Conservation (phyloP, 1,140 invertebrate genomes). For the Drosophila bocki region DNA sequence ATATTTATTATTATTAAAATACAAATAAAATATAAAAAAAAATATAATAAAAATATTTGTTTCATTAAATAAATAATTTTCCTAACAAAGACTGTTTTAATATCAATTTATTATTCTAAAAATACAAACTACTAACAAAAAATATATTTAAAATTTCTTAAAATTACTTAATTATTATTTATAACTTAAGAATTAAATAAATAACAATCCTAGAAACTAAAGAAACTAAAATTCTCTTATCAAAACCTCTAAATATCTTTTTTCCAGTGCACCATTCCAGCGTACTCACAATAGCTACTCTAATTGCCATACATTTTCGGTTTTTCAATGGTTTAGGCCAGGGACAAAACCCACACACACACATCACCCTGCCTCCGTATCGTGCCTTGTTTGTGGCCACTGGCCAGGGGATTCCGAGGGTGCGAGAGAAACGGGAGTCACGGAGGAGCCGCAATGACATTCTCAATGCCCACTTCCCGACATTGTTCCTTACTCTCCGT, state of each 20-base stretch:
- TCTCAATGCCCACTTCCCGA: constrained; percentile 31
- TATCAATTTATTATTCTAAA: background rate
- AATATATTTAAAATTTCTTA: background rate
- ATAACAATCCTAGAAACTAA: background rate
- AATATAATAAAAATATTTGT: background rate
- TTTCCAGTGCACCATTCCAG: constrained; percentile 21
- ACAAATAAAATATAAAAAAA: background rate
- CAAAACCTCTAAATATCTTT: background rate
- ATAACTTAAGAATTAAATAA: too few relatives aligned
- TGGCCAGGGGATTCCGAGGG: constrained; percentile 3
- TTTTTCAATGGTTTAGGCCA: constrained; percentile 76
- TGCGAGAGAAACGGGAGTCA: background rate
- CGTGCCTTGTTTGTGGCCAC: constrained; percentile 41
- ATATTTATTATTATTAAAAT: background rate
- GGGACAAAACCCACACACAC: constrained; percentile 17
- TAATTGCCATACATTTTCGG: constrained; percentile 83
- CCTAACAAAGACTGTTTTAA: too few relatives aligned
- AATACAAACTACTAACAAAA: background rate
- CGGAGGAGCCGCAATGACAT: constrained; percentile 12
- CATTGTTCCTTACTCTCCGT: constrained; percentile 18
- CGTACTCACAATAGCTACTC: constrained; percentile 70
- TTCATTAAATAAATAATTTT: background rate
- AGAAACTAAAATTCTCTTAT: background rate
- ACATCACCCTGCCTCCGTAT: constrained; percentile 1
- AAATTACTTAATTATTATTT: background rate